phyloP scores from a whole-genome alignment of 2,113 vertebrate species.

The Microtus richardsoni region DNA sequence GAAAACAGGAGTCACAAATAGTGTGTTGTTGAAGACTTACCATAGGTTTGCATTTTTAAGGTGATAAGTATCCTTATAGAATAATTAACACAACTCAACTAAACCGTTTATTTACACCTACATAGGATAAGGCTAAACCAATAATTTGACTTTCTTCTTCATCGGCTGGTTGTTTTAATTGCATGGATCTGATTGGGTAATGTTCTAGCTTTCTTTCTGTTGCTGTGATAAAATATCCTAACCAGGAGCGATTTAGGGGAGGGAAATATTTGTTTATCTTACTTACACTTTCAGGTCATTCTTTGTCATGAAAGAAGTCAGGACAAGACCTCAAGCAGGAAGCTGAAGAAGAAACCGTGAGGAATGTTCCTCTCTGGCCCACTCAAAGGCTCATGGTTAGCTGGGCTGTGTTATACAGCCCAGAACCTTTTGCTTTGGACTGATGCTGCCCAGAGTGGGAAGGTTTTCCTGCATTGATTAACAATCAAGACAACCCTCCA shows the following conservation, averaged over 20 bases:
- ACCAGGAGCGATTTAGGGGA: neutral
- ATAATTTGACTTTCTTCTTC: neutral
- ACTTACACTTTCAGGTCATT: neutral
- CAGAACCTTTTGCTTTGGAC: neutral
- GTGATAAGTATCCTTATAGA: neutral
- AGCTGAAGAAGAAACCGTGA: neutral
- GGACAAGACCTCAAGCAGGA: neutral
- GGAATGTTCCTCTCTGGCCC: neutral
- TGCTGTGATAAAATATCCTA: neutral
- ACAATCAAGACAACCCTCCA: neutral
- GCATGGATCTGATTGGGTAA: neutral
- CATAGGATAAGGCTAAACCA: neutral
- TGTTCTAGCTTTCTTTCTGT: neutral
- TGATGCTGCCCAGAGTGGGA: neutral
- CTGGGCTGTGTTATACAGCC: neutral
- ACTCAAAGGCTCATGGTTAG: neutral
- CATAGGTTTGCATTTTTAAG: constrained; percentile 24
- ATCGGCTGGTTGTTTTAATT: neutral
- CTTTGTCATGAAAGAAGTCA: neutral
- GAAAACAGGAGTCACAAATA: neutral
- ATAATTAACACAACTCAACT: constrained; percentile 7
- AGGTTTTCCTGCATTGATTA: neutral
- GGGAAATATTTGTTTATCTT: neutral
- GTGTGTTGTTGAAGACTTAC: neutral
- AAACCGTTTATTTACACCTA: neutral